These are phyloP conservation scores for Hippocampus kuda DNA, from an alignment of 2,797 vertebrate species.

Conservation along the genomic window DNA sequence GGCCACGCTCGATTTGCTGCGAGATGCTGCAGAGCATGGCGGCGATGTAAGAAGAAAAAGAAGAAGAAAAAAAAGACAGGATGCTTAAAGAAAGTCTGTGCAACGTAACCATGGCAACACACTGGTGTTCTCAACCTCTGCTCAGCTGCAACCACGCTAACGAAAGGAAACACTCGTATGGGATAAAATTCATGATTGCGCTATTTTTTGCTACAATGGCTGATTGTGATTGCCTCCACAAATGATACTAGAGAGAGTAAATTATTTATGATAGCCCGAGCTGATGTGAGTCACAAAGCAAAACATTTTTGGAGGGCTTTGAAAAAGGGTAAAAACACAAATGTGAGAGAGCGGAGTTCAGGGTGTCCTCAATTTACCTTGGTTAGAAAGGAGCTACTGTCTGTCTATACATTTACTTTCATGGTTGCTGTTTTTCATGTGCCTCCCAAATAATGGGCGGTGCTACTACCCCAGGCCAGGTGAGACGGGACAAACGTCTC, in stretches of 20 bases:
- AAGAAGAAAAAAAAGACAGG: conserved; percentile 12
- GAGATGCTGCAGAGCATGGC: conserved; percentile 33
- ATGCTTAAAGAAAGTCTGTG: conserved; percentile 3
- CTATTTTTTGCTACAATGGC: no score
- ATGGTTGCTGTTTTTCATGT: not conserved
- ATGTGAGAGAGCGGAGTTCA: not conserved
- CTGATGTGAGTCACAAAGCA: not conserved
- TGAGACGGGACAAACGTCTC: no score
- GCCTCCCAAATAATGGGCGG: not conserved
- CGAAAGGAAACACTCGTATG: not conserved
- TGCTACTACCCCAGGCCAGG: not conserved
- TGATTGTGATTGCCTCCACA: not conserved
- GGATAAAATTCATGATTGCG: not conserved
- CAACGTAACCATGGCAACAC: conserved; percentile 6
- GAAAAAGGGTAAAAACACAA: not conserved
- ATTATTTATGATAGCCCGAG: not conserved
- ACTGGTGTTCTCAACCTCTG: not conserved
- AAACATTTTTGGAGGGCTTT: not conserved
- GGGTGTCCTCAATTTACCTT: not conserved
- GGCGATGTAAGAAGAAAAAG: conserved; percentile 33
- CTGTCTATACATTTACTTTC: not conserved
- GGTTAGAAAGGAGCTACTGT: not conserved
- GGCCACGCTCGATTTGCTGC: conserved; percentile 11
- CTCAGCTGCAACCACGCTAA: not conserved
- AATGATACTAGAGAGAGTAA: not conserved